Evolutionary conservation across 64 coral and sea anemone genomes (phyloP).

Genomic region (Orbicella faveolata): DNA sequence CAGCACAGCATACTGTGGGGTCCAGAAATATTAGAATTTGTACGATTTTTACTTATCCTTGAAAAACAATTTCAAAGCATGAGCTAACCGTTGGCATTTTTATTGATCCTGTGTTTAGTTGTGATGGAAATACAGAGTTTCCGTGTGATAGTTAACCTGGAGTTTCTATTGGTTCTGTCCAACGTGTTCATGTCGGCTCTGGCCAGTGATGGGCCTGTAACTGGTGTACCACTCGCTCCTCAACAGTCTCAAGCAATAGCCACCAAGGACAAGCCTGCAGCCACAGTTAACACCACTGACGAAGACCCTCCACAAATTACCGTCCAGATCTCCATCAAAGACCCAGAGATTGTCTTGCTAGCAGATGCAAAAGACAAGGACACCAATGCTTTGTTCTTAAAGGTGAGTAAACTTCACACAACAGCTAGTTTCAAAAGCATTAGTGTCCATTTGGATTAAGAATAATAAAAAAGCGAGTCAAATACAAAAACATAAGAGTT

Average conservation of each 20-base stretch:
- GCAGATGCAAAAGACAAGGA: constrained; percentile 95
- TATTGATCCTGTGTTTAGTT: constrained; percentile 35
- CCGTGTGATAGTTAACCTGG: constrained; percentile 72
- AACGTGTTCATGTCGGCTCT: constrained; percentile 82
- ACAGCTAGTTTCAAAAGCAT: background rate
- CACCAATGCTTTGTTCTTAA: constrained; percentile 89
- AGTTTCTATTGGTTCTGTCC: constrained; percentile 75
- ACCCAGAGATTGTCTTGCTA: constrained; percentile 87
- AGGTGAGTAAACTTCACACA: constrained; percentile 51
- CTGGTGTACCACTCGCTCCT: background rate
- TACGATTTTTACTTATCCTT: no score
- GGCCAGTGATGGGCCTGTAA: constrained; percentile 21
- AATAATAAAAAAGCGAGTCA: no score
- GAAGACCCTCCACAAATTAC: constrained; percentile 60
- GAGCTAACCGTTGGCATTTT: background rate
- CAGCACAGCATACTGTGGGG: no score
- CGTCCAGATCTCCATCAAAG: constrained; percentile 67
- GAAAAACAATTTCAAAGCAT: no score
- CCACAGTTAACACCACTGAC: constrained; percentile 19
- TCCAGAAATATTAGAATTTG: no score
- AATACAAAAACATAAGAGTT: no score
- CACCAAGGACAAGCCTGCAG: background rate
- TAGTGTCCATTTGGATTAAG: no score
- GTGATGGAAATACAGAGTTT: constrained; percentile 66
- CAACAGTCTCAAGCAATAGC: constrained; percentile 31